These are phyloP conservation scores for Baronia brevicornis DNA, from an alignment of 2,888 invertebrate species.

Conservation along the genomic window DNA sequence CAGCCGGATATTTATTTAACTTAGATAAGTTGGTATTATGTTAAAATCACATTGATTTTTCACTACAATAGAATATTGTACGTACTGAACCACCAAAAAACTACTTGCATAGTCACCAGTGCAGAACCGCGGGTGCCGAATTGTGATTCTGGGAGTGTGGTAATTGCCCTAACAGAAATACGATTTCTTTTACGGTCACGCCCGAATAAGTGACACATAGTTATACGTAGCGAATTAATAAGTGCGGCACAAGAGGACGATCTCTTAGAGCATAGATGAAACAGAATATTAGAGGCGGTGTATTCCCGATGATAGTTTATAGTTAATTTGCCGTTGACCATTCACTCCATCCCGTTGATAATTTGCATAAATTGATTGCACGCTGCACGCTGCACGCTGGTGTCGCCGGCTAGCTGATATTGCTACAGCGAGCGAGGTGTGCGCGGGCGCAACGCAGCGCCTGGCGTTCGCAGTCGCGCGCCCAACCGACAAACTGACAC, in stretches of 20 bases:
- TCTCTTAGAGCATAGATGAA: too few species aligned
- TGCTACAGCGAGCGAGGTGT: conserved; percentile 30
- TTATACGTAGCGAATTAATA: conserved; percentile 8
- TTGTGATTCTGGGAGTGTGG: conserved; percentile 43
- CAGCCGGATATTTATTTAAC: too few species aligned
- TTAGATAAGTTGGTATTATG: too few species aligned
- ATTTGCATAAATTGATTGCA: conserved; percentile 74
- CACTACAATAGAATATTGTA: conserved; percentile 15
- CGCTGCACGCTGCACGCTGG: conserved; percentile 35
- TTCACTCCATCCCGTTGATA: conserved; percentile 52
- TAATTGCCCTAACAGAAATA: conserved; percentile 22
- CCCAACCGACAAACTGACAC: conserved; percentile 67
- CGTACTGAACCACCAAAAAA: conserved; percentile 24
- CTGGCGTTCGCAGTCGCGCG: conserved; percentile 58
- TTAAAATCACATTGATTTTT: conserved; percentile 1
- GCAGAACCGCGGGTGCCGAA: conserved; percentile 41
- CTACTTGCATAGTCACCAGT: conserved; percentile 27
- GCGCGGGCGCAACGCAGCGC: conserved; percentile 34
- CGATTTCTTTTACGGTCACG: conserved; percentile 18
- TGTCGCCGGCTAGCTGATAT: conserved; percentile 25
- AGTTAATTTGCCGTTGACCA: conserved; percentile 29
- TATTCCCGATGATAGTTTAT: conserved; percentile 23
- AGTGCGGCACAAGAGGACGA: too few species aligned
- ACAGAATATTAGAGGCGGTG: too few species aligned
- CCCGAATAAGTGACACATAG: conserved; percentile 17